A percentile compares a stretch with the other conserved stretches of the same genome.
These are phyloP conservation scores for Connochaetes taurinus DNA, from an alignment of 2,113 vertebrate genomes.

Conservation along the genomic window DNA sequence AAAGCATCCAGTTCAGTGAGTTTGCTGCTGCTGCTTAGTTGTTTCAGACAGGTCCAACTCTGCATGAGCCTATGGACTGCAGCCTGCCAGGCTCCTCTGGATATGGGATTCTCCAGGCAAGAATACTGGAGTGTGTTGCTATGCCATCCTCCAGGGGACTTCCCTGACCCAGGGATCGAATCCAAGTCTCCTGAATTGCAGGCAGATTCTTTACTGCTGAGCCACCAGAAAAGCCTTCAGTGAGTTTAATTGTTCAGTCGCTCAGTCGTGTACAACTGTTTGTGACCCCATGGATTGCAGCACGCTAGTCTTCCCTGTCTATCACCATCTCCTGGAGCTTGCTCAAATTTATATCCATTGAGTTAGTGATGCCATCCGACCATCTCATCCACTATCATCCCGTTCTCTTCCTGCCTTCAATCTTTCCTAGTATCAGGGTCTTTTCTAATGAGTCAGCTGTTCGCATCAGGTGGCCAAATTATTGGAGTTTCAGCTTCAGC, in stretches of 20 bases:
- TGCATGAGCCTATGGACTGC: background rate
- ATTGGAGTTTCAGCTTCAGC: background rate
- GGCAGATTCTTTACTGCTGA: background rate
- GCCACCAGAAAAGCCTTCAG: background rate
- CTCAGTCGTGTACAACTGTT: background rate
- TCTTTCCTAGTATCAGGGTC: background rate
- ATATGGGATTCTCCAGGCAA: background rate
- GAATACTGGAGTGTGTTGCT: background rate
- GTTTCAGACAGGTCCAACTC: background rate
- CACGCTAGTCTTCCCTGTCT: background rate
- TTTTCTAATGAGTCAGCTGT: background rate
- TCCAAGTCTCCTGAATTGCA: background rate
- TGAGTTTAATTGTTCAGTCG: background rate
- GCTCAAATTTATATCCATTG: background rate
- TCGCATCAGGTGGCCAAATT: background rate
- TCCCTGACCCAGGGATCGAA: background rate
- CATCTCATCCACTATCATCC: background rate
- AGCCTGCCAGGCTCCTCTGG: background rate
- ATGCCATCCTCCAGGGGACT: background rate
- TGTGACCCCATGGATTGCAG: background rate
- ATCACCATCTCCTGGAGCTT: background rate
- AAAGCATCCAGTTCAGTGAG: background rate
- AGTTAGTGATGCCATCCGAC: background rate
- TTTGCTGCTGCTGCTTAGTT: background rate
- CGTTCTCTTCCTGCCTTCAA: background rate